Percentiles rank a stretch among this genome's conserved stretches.
Evolutionary conservation across 2,888 invertebrate species (phyloP).

Genomic region (Drosophila hawaiiensis): DNA sequence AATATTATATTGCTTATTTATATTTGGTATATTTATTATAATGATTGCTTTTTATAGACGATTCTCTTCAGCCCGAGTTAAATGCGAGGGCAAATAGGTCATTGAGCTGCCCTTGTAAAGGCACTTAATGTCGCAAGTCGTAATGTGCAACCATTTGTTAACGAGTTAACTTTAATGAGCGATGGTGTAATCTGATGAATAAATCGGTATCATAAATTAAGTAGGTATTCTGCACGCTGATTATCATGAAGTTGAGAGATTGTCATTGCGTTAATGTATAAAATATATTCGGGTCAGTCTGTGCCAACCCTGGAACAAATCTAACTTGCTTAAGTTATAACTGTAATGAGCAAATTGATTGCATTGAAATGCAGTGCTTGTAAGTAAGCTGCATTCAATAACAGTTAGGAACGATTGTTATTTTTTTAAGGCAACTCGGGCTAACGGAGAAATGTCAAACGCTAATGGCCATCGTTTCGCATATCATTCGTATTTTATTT

Average conservation of each 20-base stretch:
- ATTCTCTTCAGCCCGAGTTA: slow-evolving; percentile 9
- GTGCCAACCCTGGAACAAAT: neutral
- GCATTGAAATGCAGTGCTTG: neutral
- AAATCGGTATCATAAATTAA: neutral
- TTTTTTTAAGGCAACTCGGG: slow-evolving; percentile 39
- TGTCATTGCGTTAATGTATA: neutral
- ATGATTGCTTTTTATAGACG: neutral
- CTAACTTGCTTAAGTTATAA: neutral
- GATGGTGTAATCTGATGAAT: neutral
- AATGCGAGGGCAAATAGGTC: neutral
- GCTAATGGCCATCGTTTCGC: slow-evolving; percentile 51
- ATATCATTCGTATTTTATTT: slow-evolving; percentile 14
- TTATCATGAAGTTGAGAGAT: neutral
- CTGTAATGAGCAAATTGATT: neutral
- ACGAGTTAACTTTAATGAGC: neutral
- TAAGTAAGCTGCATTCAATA: slow-evolving; percentile 32
- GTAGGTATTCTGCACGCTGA: neutral
- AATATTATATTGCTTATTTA: slow-evolving; percentile 25
- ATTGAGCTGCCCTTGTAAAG: neutral
- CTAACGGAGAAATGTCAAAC: slow-evolving; percentile 16
- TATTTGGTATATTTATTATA: slow-evolving; percentile 3
- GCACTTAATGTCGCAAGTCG: neutral
- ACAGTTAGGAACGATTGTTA: slow-evolving; percentile 21
- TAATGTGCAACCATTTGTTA: neutral
- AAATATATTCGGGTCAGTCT: neutral